A percentile compares a stretch with the other conserved stretches of the same genome.
These are phyloP conservation scores for Phyllopteryx taeniolatus DNA, from an alignment of 2,113 vertebrate species.

Conservation along the genomic window DNA sequence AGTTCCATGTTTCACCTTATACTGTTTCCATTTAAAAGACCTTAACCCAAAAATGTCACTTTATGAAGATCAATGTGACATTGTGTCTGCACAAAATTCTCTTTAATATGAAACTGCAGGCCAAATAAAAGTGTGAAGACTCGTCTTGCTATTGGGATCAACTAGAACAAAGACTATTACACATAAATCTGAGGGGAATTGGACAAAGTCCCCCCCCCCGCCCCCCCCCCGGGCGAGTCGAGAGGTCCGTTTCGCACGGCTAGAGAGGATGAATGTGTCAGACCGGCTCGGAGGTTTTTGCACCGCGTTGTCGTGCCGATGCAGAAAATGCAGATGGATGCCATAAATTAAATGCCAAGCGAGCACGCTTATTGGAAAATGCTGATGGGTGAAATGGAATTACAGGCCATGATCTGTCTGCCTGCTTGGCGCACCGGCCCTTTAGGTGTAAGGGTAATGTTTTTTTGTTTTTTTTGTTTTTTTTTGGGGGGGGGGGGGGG, in stretches of 20 bases:
- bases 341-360: constrained; percentile 69
- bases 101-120: not conserved
- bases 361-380: constrained; percentile 69
- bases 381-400: constrained; percentile 72
- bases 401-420: constrained; percentile 67
- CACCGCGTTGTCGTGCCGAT: constrained; percentile 40
- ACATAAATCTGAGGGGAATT: not conserved
- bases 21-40: not conserved
- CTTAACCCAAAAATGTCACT: not conserved
- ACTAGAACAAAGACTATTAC: not conserved
- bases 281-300: constrained; percentile 43
- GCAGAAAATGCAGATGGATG: constrained; percentile 11
- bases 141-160: not conserved
- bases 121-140: not conserved
- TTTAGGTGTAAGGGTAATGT: constrained; percentile 67
- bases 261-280: constrained; percentile 42
- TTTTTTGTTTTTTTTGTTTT: constrained; percentile 14
- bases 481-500: no score
- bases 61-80: not conserved
- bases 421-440: constrained; percentile 46
- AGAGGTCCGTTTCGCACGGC: constrained; percentile 25
- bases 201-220: constrained; percentile 1
- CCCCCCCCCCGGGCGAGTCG: not conserved
- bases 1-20: not conserved
- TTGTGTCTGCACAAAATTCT: not conserved